These are phyloP conservation scores for Myanophis thanlyinensis DNA, from an alignment of 2,113 vertebrate species.

Conservation along the genomic window DNA sequence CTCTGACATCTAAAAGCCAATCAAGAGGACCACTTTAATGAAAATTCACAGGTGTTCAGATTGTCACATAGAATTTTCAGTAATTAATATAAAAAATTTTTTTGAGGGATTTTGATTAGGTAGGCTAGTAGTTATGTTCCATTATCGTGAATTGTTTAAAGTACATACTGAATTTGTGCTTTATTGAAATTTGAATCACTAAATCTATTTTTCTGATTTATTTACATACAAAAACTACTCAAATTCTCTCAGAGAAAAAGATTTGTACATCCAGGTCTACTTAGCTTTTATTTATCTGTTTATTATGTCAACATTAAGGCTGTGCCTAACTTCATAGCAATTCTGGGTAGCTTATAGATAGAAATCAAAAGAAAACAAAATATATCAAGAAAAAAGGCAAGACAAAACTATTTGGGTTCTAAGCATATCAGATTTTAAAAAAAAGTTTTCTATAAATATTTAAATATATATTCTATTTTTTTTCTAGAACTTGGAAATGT, in stretches of 20 bases:
- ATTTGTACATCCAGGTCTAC: neutral
- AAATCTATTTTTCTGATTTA: neutral
- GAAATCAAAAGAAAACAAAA: neutral
- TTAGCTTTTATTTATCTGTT: neutral
- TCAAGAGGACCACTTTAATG: neutral
- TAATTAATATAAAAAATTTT: neutral
- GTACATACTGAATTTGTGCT: neutral
- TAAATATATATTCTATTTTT: neutral
- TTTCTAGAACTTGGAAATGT: constrained; percentile 64
- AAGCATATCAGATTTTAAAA: neutral
- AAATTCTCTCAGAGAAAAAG: neutral
- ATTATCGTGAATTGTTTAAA: neutral
- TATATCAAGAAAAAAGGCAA: neutral
- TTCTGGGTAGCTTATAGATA: neutral
- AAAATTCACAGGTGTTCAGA: neutral
- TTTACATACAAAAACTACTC: neutral
- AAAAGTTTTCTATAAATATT: neutral
- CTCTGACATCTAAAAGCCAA: neutral
- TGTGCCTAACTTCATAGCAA: neutral
- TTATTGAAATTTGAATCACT: neutral
- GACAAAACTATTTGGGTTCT: neutral
- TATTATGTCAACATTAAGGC: neutral
- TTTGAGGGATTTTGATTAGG: neutral
- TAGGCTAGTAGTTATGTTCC: neutral
- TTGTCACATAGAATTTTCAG: neutral